Evolutionary conservation across 2,797 vertebrate genomes (phyloP), one percentile per base, ranked within the genome.

Genomic region (Notoglanidium macrostoma): DNA sequence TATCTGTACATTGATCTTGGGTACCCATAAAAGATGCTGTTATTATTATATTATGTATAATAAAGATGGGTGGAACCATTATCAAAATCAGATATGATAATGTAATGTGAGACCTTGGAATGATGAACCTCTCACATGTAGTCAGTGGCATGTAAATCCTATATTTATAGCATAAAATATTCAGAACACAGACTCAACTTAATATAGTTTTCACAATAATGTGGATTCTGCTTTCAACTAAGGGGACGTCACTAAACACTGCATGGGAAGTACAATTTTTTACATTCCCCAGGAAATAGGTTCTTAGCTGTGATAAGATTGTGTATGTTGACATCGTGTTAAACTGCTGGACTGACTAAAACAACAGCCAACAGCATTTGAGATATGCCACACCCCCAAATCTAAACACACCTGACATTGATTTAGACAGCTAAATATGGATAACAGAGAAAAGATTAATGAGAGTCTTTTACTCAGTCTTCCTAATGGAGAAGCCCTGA

Each of bases 21-120:
- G 35, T 63, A 35, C n/a, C 74, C 2, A 2, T 57, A 57, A 77
- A 40, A 40, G 29, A 32, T 79, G 10, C 35, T 61, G 55, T 61
- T n/a, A 44, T 61, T 55, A 40, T 59, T 79, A 80, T 80, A 61
- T 80, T 80, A 61, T 61, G 54, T 77, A n/a, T 80, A 44, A 80
- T 80, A 80, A 80, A 61, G 55, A 44, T 2, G 5, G 55, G 55
- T 61, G 77, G 35, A 63, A 44, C 35, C 35, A 40, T 21, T 23
- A 61, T 61, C 10, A 79, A 54, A 79, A 79, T 79, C 54, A 61
- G 78, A 26, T 80, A 59, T 35, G 55, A 61, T 80, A 57, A 57
- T 44, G 55, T 26, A 40, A 55, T 77, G 74, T 11, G n/a, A 55
- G 44, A 77, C 51, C 3, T 77, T 54, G 8, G 51, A 32, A 77